A percentile compares a stretch with the other conserved stretches of the same genome.
These are phyloP conservation scores for Eurosta solidaginis DNA, from an alignment of 1,140 invertebrate species.

Conservation along the genomic window DNA sequence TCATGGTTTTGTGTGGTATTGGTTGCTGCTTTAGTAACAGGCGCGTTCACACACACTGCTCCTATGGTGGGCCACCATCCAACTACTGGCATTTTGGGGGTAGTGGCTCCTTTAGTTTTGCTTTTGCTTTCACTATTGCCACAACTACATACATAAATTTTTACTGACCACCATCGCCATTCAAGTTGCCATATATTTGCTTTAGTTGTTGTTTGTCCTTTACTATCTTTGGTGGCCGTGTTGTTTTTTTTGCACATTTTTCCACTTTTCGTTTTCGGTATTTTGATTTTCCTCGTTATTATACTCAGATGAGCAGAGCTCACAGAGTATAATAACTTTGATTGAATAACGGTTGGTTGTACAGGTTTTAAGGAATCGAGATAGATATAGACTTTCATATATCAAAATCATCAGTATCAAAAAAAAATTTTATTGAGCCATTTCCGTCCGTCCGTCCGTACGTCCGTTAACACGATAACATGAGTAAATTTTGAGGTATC, in stretches of 20 bases:
- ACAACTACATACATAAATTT: not conserved
- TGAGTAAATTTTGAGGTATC: no score
- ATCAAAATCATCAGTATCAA: no score
- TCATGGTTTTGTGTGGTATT: not conserved
- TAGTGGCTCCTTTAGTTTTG: not conserved
- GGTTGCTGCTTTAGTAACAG: not conserved
- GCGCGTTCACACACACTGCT: no score
- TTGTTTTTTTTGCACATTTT: no score
- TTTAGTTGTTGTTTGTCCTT: constrained; percentile 14
- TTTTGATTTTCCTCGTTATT: not conserved
- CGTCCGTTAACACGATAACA: no score
- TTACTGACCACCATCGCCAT: constrained; percentile 9
- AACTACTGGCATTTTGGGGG: not conserved
- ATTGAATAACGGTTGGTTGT: no score
- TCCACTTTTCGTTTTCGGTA: not conserved
- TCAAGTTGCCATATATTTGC: constrained; percentile 11
- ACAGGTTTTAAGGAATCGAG: no score
- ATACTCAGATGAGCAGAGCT: no score
- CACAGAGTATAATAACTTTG: no score
- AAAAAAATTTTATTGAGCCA: no score
- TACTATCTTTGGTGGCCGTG: constrained; percentile 11
- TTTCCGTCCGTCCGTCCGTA: no score
- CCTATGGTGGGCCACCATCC: not conserved
- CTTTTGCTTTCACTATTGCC: not conserved
- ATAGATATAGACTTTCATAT: no score